Evolutionary conservation across 2,888 invertebrate species (phyloP).

Genomic region (Formica aserva): DNA sequence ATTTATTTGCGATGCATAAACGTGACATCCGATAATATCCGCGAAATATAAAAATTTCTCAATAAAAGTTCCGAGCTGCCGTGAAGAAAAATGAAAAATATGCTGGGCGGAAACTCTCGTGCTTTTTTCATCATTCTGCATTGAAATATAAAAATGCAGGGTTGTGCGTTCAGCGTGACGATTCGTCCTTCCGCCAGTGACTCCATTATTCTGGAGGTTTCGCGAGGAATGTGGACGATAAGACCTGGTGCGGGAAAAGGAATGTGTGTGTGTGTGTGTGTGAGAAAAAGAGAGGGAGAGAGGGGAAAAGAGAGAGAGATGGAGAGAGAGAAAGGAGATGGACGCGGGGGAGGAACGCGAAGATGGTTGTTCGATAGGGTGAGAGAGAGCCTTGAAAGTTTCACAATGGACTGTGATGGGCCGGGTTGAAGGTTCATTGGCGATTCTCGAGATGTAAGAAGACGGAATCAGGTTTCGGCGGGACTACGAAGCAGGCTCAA

Average conservation of each 20-base stretch:
- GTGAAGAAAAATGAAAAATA: conserved; percentile 35
- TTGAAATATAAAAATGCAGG: conserved; percentile 63
- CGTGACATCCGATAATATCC: not conserved
- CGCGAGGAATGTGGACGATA: conserved; percentile 49
- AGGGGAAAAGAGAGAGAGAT: conserved; percentile 13
- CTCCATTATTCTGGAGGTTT: conserved; percentile 65
- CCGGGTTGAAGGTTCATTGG: conserved; percentile 72
- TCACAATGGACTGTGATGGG: conserved; percentile 75
- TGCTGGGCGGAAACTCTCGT: not conserved
- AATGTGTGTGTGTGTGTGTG: not conserved
- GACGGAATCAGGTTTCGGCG: conserved; percentile 60
- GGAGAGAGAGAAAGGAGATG: not conserved
- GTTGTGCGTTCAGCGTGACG: conserved; percentile 49
- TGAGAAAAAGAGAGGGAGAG: no score
- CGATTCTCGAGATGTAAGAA: conserved; percentile 73
- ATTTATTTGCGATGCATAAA: not conserved
- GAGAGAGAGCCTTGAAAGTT: conserved; percentile 63
- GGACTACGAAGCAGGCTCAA: conserved; percentile 48
- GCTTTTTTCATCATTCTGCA: conserved; percentile 5
- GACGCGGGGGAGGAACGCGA: conserved; percentile 5
- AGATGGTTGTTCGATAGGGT: conserved; percentile 43
- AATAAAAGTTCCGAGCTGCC: conserved; percentile 6
- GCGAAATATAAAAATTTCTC: conserved; percentile 7
- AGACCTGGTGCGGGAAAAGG: not conserved
- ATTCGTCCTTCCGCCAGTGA: conserved; percentile 45